A percentile compares a stretch with the other conserved stretches of the same genome.
Conservation (phyloP, 2,797 vertebrate genomes). For the Acrossocheilus fasciatus region DNA sequence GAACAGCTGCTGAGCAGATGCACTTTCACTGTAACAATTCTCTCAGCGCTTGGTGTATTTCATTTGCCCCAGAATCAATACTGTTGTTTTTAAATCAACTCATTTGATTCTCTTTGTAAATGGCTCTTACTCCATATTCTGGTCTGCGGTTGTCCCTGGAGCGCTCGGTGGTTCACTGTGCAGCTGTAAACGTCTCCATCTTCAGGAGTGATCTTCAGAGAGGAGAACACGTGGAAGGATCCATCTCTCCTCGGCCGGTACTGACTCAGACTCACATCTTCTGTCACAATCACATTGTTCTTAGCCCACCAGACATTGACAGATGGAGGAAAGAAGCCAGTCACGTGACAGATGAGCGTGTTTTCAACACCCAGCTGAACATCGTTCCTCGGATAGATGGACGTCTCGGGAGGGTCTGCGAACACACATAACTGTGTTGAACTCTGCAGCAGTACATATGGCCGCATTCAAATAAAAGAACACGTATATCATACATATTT, state of each 20-base stretch:
- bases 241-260: constrained; percentile 62
- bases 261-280: constrained; percentile 58
- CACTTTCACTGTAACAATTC: too few relatives aligned
- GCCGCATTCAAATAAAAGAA: neutral
- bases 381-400: constrained; percentile 65
- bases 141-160: constrained; percentile 57
- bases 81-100: too few relatives aligned
- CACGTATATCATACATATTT: too few relatives aligned
- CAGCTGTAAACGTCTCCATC: constrained; percentile 78
- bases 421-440: neutral
- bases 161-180: constrained; percentile 68
- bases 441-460: neutral
- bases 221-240: constrained; percentile 71
- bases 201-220: constrained; percentile 66
- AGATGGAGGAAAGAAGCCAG: constrained; percentile 76
- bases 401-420: constrained; percentile 60
- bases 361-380: constrained; percentile 73
- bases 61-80: neutral
- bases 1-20: neutral
- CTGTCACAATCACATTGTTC: constrained; percentile 48
- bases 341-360: constrained; percentile 77
- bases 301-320: constrained; percentile 74
- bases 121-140: constrained; percentile 74
- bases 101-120: neutral
- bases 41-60: neutral